Evolutionary conservation across 2,113 vertebrate genomes (phyloP), one percentile per base, ranked within the genome.

Genomic region (Oreochromis niloticus): DNA sequence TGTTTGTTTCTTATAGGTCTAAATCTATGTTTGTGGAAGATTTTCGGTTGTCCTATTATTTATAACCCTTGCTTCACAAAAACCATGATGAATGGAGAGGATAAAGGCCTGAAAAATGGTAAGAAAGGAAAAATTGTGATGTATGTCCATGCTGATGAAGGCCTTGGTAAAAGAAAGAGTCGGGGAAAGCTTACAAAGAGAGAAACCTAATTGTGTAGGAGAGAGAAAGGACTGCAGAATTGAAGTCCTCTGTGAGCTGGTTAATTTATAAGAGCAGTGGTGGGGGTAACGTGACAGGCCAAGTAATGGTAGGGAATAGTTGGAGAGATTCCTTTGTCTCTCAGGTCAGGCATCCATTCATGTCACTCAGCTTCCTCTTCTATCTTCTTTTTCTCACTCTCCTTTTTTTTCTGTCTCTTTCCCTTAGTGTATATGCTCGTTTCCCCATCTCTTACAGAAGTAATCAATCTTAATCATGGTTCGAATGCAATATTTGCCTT

Each of bases 211-310:
- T 95, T 95, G 92, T 92, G 88, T 84, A 86, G 73, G 83, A 91
- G 73, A 90, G 79, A 90, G 90, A 89, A 86, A 88, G 84, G 87
- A 80, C 81, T 90, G 89, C 89, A 87, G 92, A 85, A 94, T 86
- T 61, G 88, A 84, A 87, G 87, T 92, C 87, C 87, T 93, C 92
- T 91, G 93, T 93, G 89, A 91, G 89, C 94, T 95, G 91, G 92
- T 95, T 96, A 90, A 96, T 96, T 96, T 95, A 96, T 96, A 95
- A 94, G 86, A 92, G 24, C 55, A 59, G 86, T 66, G 85, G 91
- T 82, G 80, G 87, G 68, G 87, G 81, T 91, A 88, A 91, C 91
- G 90, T 95, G 95, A 95, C 94, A 93, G 92, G 92, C 92, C 91
- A 78, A 94, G 92, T 91, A 94, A 96, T 95, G 91, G 90, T 90